Conservation (phyloP, 2,113 vertebrate genomes). For the Lampris incognitus region DNA sequence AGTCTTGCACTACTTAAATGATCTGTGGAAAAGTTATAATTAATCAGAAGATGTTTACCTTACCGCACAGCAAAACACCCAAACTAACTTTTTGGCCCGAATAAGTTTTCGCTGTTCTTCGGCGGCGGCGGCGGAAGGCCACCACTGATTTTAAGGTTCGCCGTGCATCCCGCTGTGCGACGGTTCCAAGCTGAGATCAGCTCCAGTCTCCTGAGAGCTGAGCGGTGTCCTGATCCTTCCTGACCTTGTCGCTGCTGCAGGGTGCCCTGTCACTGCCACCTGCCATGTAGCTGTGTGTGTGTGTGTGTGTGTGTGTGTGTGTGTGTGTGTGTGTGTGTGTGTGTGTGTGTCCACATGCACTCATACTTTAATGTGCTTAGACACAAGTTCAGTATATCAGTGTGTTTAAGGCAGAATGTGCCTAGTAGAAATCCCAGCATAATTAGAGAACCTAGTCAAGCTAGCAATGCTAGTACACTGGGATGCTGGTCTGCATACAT, state of each 20-base stretch:
- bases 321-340: background rate
- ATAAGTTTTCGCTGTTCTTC: constrained; percentile 29
- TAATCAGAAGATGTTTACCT: constrained; percentile 44
- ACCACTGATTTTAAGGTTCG: constrained; percentile 7
- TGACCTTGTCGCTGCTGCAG: constrained; percentile 71
- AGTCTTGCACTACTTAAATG: constrained; percentile 48
- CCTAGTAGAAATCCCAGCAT: background rate
- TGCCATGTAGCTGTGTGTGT: constrained; percentile 52
- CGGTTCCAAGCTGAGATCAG: constrained; percentile 58
- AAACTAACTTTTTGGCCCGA: constrained; percentile 45
- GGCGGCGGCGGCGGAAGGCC: background rate
- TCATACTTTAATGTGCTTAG: constrained; percentile 8
- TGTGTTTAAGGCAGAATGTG: constrained; percentile 21
- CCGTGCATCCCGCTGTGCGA: constrained; percentile 18
- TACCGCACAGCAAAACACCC: constrained; percentile 3
- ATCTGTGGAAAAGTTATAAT: constrained; percentile 55
- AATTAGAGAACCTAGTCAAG: no score
- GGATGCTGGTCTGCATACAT: constrained; percentile 52
- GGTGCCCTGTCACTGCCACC: constrained; percentile 64
- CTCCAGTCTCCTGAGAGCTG: constrained; percentile 52
- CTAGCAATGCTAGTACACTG: no score
- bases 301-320: constrained; percentile 21
- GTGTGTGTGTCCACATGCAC: constrained; percentile 24
- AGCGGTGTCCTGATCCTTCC: constrained; percentile 60
- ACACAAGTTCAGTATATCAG: constrained; percentile 15